phyloP scores from a whole-genome alignment of 2,797 vertebrate genomes.

The Hydrolagus colliei region DNA sequence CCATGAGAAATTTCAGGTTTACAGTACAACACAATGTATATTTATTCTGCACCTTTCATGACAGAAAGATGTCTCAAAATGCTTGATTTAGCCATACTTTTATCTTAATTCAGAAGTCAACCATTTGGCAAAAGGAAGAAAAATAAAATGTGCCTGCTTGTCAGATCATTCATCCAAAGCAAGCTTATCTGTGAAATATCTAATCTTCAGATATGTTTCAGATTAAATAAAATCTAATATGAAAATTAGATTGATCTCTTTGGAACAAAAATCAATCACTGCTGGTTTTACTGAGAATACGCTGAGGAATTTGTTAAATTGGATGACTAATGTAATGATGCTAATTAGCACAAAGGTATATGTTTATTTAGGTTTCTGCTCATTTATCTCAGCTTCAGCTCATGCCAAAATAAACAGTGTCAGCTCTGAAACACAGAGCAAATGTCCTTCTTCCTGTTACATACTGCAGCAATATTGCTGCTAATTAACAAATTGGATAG shows the following conservation, averaged over 20 bases:
- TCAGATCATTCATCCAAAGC: not conserved
- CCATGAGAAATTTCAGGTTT: too few species aligned
- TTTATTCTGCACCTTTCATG: too few species aligned
- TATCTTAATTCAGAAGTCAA: too few species aligned
- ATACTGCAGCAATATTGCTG: not conserved
- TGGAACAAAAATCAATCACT: not conserved
- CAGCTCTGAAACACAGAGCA: not conserved
- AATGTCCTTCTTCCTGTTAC: too few species aligned
- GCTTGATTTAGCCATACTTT: too few species aligned
- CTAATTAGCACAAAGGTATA: constrained; percentile 25
- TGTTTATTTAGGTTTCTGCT: constrained; percentile 10
- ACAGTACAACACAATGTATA: too few species aligned
- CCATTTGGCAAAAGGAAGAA: too few species aligned
- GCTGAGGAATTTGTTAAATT: not conserved
- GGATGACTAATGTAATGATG: constrained; percentile 19
- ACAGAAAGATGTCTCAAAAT: too few species aligned
- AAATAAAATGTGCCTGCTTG: too few species aligned
- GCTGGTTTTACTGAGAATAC: not conserved
- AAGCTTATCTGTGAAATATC: not conserved
- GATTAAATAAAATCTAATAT: not conserved
- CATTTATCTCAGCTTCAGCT: constrained; percentile 20
- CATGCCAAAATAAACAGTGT: constrained; percentile 25
- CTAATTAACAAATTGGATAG: constrained; percentile 23
- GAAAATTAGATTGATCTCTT: not conserved
- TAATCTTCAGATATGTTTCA: not conserved